Conservation (phyloP, 2,797 vertebrate species). For the Mus spretus region DNA sequence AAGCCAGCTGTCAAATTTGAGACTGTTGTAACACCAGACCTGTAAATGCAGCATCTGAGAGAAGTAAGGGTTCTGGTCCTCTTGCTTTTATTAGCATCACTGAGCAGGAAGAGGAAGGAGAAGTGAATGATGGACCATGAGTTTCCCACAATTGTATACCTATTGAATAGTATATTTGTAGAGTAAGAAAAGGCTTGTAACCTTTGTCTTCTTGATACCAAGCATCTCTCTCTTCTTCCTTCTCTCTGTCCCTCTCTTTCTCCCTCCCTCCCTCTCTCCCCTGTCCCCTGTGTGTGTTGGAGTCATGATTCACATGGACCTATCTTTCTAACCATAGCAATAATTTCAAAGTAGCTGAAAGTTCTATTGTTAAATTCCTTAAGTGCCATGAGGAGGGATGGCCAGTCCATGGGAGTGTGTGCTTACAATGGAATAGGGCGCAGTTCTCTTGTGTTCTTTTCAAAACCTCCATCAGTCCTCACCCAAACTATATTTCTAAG, state of each 20-base stretch:
- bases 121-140: background rate
- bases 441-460: background rate
- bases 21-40: background rate
- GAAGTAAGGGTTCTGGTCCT: background rate
- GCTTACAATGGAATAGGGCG: background rate
- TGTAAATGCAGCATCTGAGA: background rate
- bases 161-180: background rate
- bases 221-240: background rate
- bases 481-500: background rate
- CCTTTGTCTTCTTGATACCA: background rate
- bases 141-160: background rate
- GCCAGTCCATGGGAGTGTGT: background rate
- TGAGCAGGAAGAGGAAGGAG: background rate
- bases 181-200: background rate
- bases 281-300: background rate
- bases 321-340: conserved; percentile 39
- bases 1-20: conserved; percentile 21
- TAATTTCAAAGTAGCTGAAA: conserved; percentile 54
- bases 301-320: background rate
- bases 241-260: background rate
- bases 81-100: conserved; percentile 27
- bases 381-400: background rate
- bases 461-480: background rate
- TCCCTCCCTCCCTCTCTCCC: background rate
- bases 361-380: conserved; percentile 44